Evolutionary conservation across 1,140 invertebrate species (phyloP).

Genomic region (Hermetia illucens): DNA sequence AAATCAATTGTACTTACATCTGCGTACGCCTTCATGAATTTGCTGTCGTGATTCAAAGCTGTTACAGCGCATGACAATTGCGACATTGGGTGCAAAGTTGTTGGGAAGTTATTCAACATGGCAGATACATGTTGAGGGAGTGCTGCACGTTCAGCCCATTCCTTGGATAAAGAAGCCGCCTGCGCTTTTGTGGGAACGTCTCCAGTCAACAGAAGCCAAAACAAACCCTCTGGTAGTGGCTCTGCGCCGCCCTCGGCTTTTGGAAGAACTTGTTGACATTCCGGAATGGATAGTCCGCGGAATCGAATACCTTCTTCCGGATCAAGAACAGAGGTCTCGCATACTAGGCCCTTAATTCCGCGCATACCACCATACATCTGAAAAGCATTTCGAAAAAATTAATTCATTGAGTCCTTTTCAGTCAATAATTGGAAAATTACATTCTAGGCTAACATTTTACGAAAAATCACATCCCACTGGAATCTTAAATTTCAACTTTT

Average conservation of each 20-base stretch:
- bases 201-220: slow-evolving; percentile 90
- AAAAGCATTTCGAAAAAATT: slow-evolving; percentile 7
- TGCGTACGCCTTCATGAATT: slow-evolving; percentile 84
- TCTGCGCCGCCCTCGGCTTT: slow-evolving; percentile 73
- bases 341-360: slow-evolving; percentile 87
- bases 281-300: slow-evolving; percentile 88
- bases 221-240: slow-evolving; percentile 89
- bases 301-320: slow-evolving; percentile 93
- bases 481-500: no score
- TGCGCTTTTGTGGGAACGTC: slow-evolving; percentile 77
- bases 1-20: slow-evolving; percentile 27
- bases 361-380: slow-evolving; percentile 97
- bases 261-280: slow-evolving; percentile 83
- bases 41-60: slow-evolving; percentile 83
- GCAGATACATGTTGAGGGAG: slow-evolving; percentile 87
- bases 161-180: slow-evolving; percentile 69
- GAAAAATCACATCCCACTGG: no score
- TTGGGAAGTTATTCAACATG: slow-evolving; percentile 92
- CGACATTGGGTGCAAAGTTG: slow-evolving; percentile 86
- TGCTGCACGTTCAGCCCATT: slow-evolving; percentile 70
- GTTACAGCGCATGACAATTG: slow-evolving; percentile 89
- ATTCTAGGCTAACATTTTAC: no score
- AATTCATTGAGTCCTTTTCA: no score
- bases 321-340: slow-evolving; percentile 90
- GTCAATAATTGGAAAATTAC: no score